These are phyloP conservation scores for Parapsyche elsis DNA, from an alignment of 1,140 invertebrate genomes.

Conservation along the genomic window DNA sequence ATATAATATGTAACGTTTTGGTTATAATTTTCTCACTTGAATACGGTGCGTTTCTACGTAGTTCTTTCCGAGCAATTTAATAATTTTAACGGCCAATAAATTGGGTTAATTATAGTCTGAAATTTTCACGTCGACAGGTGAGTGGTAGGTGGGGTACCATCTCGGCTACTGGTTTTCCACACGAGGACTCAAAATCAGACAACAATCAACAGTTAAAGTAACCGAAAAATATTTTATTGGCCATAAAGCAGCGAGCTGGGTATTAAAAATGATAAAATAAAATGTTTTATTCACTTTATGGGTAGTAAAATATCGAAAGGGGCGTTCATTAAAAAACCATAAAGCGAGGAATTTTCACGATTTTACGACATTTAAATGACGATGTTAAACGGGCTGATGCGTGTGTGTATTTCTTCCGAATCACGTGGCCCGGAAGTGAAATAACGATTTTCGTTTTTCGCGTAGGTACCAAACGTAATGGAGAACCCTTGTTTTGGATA, in stretches of 20 bases:
- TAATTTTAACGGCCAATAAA: background rate
- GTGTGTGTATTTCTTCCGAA: background rate
- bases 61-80: background rate
- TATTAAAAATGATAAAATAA: constrained; percentile 22
- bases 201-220: constrained; percentile 1
- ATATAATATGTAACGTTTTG: too few relatives aligned
- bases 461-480: background rate
- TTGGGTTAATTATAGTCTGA: background rate
- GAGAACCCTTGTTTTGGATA: too few relatives aligned
- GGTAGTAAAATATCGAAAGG: constrained; percentile 29
- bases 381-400: constrained; percentile 3
- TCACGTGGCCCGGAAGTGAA: background rate
- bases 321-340: constrained; percentile 31
- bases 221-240: constrained; percentile 14
- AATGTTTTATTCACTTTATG: constrained; percentile 18
- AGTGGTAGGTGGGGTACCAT: background rate
- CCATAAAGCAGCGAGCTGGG: background rate
- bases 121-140: background rate
- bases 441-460: background rate
- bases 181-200: background rate
- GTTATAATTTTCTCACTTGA: too few relatives aligned
- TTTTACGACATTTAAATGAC: constrained; percentile 37
- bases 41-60: too few relatives aligned
- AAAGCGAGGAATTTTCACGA: constrained; percentile 27
- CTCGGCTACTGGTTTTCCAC: background rate